phyloP scores from a whole-genome alignment of 2,888 invertebrate genomes.

The Andricus curvator region DNA sequence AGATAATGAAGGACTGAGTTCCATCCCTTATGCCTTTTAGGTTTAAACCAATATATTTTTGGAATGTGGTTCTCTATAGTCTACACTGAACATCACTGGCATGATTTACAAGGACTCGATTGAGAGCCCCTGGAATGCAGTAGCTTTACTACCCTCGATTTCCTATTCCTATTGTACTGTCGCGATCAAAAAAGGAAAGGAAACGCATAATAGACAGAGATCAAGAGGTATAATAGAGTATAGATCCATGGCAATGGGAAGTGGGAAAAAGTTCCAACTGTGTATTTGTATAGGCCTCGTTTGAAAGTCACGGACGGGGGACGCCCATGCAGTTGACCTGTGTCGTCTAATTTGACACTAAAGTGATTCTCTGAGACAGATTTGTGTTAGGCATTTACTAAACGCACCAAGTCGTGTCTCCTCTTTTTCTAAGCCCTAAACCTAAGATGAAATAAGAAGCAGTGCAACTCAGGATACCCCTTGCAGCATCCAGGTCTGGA shows the following conservation, averaged over 20 bases:
- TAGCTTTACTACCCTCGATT: slow-evolving; percentile 28
- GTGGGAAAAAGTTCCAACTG: slow-evolving; percentile 56
- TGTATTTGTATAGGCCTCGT: slow-evolving; percentile 62
- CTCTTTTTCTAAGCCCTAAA: not conserved
- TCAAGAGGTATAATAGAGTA: slow-evolving; percentile 65
- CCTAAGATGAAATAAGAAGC: not conserved
- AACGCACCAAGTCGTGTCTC: slow-evolving; percentile 40
- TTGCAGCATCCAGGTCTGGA: not conserved
- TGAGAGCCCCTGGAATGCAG: slow-evolving; percentile 28
- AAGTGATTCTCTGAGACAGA: slow-evolving; percentile 54
- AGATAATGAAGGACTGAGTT: not conserved
- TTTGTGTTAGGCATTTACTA: slow-evolving; percentile 48
- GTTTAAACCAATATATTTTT: not conserved
- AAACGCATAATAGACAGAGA: slow-evolving; percentile 63
- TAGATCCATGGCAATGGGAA: slow-evolving; percentile 59
- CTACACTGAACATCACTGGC: not conserved
- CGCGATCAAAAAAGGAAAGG: slow-evolving; percentile 59
- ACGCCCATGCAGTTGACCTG: slow-evolving; percentile 73
- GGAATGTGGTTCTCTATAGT: not conserved
- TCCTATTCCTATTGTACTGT: slow-evolving; percentile 11
- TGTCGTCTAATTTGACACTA: slow-evolving; percentile 71
- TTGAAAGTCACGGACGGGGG: slow-evolving; percentile 56
- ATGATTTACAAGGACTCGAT: not conserved
- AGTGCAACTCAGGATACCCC: not conserved
- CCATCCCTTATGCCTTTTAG: not conserved